A percentile compares a stretch with the other conserved stretches of the same genome.
Evolutionary conservation across 2,797 vertebrate genomes (phyloP).

Genomic region (Apogon talboti): DNA sequence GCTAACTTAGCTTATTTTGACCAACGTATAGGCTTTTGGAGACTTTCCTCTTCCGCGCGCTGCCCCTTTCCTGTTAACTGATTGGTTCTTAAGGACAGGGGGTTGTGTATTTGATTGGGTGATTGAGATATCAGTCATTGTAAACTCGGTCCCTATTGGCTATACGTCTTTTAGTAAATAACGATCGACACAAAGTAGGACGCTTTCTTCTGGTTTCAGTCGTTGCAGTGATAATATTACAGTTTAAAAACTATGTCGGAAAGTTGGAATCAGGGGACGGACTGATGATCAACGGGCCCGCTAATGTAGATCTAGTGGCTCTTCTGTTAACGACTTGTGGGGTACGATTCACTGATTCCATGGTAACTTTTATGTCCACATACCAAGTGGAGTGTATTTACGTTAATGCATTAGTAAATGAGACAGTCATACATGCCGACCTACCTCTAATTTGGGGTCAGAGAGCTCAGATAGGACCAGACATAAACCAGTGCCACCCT

Average conservation of each 20-base stretch:
- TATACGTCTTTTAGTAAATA: slow-evolving; percentile 17
- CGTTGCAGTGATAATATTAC: background rate
- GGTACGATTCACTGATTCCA: slow-evolving; percentile 15
- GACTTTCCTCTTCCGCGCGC: slow-evolving; percentile 89
- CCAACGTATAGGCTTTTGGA: slow-evolving; percentile 12
- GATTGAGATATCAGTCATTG: slow-evolving; percentile 54
- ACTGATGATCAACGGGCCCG: background rate
- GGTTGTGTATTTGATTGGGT: slow-evolving; percentile 60
- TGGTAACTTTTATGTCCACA: slow-evolving; percentile 47
- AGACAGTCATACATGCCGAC: background rate
- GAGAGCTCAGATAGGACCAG: background rate
- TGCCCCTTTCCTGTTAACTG: slow-evolving; percentile 41
- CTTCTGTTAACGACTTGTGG: background rate
- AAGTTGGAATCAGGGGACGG: background rate
- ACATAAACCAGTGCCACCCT: background rate
- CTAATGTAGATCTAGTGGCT: background rate
- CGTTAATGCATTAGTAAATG: background rate
- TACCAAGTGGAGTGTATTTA: slow-evolving; percentile 3
- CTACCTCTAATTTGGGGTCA: background rate
- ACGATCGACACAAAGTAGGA: slow-evolving; percentile 12
- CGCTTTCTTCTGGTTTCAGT: slow-evolving; percentile 18
- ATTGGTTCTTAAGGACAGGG: slow-evolving; percentile 66
- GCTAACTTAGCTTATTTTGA: slow-evolving; percentile 67
- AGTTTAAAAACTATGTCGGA: too few relatives aligned
- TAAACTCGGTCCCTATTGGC: slow-evolving; percentile 64